Conservation (phyloP, 2,113 vertebrate genomes). For the Aegotheles bennettii region DNA sequence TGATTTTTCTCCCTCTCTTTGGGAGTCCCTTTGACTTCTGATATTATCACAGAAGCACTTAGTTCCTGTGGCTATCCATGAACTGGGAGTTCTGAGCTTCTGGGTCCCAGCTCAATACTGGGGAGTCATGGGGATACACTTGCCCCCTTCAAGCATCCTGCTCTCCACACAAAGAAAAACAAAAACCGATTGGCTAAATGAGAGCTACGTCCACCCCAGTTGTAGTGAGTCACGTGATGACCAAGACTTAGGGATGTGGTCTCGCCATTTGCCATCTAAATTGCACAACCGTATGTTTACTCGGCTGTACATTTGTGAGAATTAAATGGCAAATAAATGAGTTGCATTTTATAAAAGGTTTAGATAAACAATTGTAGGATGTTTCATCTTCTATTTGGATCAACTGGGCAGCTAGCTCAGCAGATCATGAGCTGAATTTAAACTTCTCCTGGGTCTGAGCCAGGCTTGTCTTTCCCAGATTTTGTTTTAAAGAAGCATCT, state of each 20-base stretch:
- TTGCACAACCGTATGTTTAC: background rate
- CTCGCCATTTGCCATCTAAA: background rate
- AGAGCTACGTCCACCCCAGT: accelerated
- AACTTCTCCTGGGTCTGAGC: background rate
- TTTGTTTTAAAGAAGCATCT: background rate
- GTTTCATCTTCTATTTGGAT: background rate
- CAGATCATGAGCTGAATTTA: background rate
- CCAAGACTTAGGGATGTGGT: background rate
- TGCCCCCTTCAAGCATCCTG: background rate
- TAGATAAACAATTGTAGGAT: background rate
- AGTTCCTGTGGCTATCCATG: background rate
- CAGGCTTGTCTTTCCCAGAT: background rate
- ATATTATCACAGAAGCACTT: background rate
- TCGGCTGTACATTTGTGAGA: background rate
- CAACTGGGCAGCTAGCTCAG: background rate
- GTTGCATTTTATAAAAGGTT: background rate
- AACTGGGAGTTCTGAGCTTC: background rate
- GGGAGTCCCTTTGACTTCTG: background rate
- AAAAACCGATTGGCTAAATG: background rate
- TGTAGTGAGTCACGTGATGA: background rate
- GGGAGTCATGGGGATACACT: accelerated
- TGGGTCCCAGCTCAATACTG: background rate
- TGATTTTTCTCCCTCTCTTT: background rate
- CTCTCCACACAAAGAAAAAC: background rate
- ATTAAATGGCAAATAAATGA: background rate